Evolutionary conservation across 1,140 invertebrate genomes (phyloP).

Genomic region (Mesaphorura yosii): DNA sequence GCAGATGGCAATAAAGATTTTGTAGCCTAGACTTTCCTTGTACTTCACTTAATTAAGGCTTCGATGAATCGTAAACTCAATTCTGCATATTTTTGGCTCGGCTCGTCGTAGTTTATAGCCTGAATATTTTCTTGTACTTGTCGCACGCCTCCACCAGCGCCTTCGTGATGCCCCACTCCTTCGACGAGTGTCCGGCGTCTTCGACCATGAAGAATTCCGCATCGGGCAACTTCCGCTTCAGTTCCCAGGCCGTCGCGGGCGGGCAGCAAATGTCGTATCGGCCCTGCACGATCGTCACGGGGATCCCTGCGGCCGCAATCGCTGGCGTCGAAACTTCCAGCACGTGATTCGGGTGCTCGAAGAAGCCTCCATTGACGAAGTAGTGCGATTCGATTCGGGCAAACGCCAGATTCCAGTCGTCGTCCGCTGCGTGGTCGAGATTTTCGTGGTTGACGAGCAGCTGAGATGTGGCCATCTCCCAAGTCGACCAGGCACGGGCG

Average conservation of each 20-base stretch:
- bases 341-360: not conserved
- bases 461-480: constrained; percentile 37
- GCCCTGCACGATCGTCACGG: constrained; percentile 11
- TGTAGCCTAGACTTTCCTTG: too few species aligned
- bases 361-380: constrained; percentile 7
- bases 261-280: constrained; percentile 8
- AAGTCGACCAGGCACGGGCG: constrained; percentile 35
- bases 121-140: constrained; percentile 6
- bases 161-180: constrained; percentile 3
- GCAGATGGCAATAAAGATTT: too few species aligned
- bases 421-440: constrained; percentile 15
- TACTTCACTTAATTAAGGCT: too few species aligned
- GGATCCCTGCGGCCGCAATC: constrained; percentile 2
- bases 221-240: not conserved
- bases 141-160: constrained; percentile 8
- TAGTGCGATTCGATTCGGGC: constrained; percentile 36
- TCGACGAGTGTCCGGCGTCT: constrained; percentile 6
- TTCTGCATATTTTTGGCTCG: too few species aligned
- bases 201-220: constrained; percentile 5
- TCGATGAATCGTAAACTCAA: too few species aligned
- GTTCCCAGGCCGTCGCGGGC: constrained; percentile 11
- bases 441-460: constrained; percentile 33
- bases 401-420: constrained; percentile 35
- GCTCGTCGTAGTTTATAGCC: too few species aligned
- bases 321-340: constrained; percentile 1